These are phyloP conservation scores for Phrynocephalus guinanensis DNA, from an alignment of 2,797 vertebrate species.

Conservation along the genomic window DNA sequence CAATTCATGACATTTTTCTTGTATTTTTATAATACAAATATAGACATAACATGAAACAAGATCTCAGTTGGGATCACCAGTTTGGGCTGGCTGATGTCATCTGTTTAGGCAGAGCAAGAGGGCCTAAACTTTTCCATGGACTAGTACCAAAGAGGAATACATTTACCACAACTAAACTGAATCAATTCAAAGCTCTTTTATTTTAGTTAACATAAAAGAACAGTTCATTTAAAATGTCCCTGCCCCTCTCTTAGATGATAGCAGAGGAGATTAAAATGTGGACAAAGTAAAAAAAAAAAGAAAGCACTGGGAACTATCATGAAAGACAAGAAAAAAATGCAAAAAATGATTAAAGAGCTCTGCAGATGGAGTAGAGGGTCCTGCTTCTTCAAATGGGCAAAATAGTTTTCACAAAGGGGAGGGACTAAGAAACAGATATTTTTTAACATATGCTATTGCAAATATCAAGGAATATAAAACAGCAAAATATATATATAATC, in stretches of 20 bases:
- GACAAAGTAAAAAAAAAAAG: conserved; percentile 4
- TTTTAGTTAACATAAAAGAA: conserved; percentile 47
- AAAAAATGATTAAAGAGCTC: neutral
- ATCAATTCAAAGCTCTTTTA: conserved; percentile 56
- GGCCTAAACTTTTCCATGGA: conserved; percentile 58
- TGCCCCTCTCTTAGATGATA: conserved; percentile 51
- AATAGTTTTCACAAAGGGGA: neutral
- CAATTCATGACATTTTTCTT: conserved; percentile 47
- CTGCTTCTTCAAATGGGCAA: conserved; percentile 11
- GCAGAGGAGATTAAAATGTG: conserved; percentile 40
- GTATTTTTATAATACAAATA: conserved; percentile 46
- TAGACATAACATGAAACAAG: conserved; percentile 59
- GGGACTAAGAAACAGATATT: neutral
- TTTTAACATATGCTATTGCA: neutral
- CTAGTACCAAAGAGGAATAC: conserved; percentile 60
- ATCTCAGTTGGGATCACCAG: conserved; percentile 55
- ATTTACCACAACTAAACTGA: conserved; percentile 9
- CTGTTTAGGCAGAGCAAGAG: conserved; percentile 56
- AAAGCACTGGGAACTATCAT: neutral
- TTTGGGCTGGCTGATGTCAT: conserved; percentile 59
- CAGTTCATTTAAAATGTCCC: neutral
- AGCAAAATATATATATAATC: neutral
- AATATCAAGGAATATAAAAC: neutral
- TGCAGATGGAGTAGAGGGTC: conserved; percentile 20
- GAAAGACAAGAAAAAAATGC: neutral